Evolutionary conservation across 2,797 vertebrate species (phyloP), one percentile per base, ranked within the genome.

Genomic region (Heterohyrax brucei): DNA sequence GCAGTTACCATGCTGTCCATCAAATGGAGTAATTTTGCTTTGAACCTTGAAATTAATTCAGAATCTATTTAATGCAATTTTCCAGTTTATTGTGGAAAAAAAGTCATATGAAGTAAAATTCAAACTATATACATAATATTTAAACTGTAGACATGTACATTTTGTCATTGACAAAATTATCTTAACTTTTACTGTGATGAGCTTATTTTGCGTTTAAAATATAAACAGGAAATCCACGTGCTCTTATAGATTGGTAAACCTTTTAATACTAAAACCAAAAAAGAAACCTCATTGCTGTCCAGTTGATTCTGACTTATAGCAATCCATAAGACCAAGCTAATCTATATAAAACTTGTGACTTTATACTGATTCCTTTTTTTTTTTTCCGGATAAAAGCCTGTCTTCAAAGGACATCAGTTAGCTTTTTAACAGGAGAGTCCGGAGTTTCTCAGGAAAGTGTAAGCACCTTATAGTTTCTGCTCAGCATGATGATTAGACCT

Each of bases 21-120:
- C 19, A 66, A 19, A 91, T n/a, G 2, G 8, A 10, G 3, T 50
- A 78, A 66, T n/a, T 84, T 90, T 77, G 33, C 30, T 83, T 66
- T 91, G 46, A 84, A 21, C 48, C 39, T 10, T 86, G 14, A 87
- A 76, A 81, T 90, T 82, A 50, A 77, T 78, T 62, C 10, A 48
- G 73, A 82, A 46, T 46, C 2, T 44, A 91, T 46, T 83, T 83
- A 76, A 87, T 56, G 7, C 1, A 87, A 91, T n/a, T 94, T 84
- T 83, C 50, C 33, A 73, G n/a, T 78, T 64, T 87, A 53, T 21
- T 87, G 46, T 94, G 75, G 80, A 59, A 87, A 16, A 72, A 18
- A 46, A 28, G 6, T 13, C 30, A 53, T 22, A 19, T 56, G 28
- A 87, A 46, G 53, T 72, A 62, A 59, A 83, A 82, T 56, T 16